These are phyloP conservation scores for Beris chalybata DNA, from an alignment of 2,888 invertebrate genomes.

Conservation along the genomic window DNA sequence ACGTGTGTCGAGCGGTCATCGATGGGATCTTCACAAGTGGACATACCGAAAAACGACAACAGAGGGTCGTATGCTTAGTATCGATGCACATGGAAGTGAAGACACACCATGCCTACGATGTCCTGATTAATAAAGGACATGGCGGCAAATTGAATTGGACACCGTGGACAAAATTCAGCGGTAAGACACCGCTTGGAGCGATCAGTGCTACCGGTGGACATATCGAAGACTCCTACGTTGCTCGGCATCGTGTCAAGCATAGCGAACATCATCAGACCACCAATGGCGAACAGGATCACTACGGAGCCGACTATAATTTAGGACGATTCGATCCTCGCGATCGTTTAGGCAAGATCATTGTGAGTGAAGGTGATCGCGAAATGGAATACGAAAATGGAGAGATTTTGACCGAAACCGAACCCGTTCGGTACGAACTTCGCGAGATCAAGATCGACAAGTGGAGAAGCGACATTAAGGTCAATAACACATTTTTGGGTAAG, in stretches of 20 bases:
- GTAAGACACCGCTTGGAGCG: slow-evolving; percentile 67
- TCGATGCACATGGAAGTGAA: slow-evolving; percentile 63
- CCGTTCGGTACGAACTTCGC: slow-evolving; percentile 73
- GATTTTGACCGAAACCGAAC: slow-evolving; percentile 79
- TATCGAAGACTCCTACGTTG: slow-evolving; percentile 54
- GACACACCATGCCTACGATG: slow-evolving; percentile 66
- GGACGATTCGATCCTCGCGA: slow-evolving; percentile 71
- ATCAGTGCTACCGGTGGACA: slow-evolving; percentile 58
- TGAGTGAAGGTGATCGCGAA: slow-evolving; percentile 66
- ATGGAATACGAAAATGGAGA: slow-evolving; percentile 67
- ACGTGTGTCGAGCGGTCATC: slow-evolving; percentile 73
- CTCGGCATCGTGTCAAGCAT: slow-evolving; percentile 53
- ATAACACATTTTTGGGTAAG: slow-evolving; percentile 61
- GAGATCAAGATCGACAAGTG: slow-evolving; percentile 63
- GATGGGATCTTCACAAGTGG: slow-evolving; percentile 77
- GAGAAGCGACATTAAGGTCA: slow-evolving; percentile 60
- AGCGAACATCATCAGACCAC: slow-evolving; percentile 38
- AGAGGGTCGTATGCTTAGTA: slow-evolving; percentile 67
- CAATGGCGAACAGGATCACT: slow-evolving; percentile 39
- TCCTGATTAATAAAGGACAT: slow-evolving; percentile 76
- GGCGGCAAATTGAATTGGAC: slow-evolving; percentile 77
- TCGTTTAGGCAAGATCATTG: slow-evolving; percentile 68
- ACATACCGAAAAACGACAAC: slow-evolving; percentile 57
- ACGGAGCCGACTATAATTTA: slow-evolving; percentile 57
- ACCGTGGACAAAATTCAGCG: slow-evolving; percentile 70